Percentiles rank a stretch among this genome's conserved stretches.
phyloP scores from a whole-genome alignment of 2,888 invertebrate genomes.

The Ashinkailepas kermadecensis region DNA sequence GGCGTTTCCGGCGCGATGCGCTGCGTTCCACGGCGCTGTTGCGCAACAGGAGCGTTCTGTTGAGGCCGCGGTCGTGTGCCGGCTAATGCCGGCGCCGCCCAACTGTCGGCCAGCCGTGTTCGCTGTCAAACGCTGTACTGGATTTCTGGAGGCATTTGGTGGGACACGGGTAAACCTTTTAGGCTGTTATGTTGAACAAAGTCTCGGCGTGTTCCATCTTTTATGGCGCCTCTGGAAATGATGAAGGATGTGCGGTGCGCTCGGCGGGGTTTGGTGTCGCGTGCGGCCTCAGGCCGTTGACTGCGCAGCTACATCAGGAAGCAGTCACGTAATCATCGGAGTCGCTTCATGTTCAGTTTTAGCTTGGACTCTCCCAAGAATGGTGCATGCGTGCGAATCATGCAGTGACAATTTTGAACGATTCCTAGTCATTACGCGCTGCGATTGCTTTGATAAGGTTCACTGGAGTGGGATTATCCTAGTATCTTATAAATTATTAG shows the following conservation, averaged over 20 bases:
- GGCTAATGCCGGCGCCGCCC: background rate
- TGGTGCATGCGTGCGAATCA: too few species aligned
- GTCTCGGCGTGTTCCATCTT: slow-evolving; percentile 2
- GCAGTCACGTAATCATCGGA: too few species aligned
- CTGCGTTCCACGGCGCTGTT: background rate
- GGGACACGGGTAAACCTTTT: slow-evolving; percentile 22
- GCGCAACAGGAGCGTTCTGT: background rate
- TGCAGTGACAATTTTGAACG: too few species aligned
- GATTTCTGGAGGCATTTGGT: slow-evolving; percentile 19
- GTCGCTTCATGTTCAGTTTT: too few species aligned
- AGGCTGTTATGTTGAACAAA: slow-evolving; percentile 10
- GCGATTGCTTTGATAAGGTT: too few species aligned
- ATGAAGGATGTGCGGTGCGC: background rate
- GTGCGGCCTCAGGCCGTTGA: too few species aligned
- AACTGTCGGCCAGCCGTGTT: background rate
- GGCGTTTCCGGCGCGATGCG: background rate
- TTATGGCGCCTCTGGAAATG: background rate
- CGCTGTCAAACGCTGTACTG: slow-evolving; percentile 3
- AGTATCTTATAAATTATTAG: too few species aligned
- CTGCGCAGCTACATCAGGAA: too few species aligned
- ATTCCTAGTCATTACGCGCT: too few species aligned
- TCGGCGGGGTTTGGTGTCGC: too few species aligned
- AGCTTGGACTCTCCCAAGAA: too few species aligned
- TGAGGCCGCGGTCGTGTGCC: background rate
- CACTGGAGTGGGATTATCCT: too few species aligned